A percentile compares a stretch with the other conserved stretches of the same genome.
Conservation (phyloP, 2,797 vertebrate species). For the Poecilia picta region DNA sequence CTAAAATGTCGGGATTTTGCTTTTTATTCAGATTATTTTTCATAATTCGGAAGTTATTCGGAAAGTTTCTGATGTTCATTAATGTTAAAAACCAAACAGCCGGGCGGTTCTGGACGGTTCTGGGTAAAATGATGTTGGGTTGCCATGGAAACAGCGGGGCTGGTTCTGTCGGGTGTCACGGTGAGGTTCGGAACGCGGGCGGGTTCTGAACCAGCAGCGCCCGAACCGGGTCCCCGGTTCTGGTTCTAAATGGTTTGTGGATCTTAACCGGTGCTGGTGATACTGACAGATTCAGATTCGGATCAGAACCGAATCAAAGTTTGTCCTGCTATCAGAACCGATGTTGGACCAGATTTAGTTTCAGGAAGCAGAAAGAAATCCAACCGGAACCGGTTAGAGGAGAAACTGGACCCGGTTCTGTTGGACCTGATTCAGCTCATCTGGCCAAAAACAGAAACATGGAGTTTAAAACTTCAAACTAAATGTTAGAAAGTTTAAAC, state of each 20-base stretch:
- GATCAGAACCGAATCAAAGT: not conserved
- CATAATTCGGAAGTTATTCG: not conserved
- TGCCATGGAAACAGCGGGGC: slow-evolving; percentile 28
- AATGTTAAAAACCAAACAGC: not conserved
- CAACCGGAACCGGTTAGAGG: not conserved
- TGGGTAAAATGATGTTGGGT: not conserved
- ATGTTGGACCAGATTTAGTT: not conserved
- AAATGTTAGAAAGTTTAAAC: too few species aligned
- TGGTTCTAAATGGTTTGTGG: not conserved
- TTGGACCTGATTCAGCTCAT: too few species aligned
- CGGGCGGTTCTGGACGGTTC: not conserved
- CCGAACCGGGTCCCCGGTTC: not conserved
- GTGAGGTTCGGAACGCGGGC: not conserved
- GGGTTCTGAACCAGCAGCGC: not conserved
- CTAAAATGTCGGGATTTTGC: not conserved
- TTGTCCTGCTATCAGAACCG: not conserved
- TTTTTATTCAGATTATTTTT: not conserved
- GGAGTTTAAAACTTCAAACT: too few species aligned
- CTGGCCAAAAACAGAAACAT: too few species aligned
- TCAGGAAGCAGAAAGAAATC: not conserved
- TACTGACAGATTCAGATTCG: not conserved
- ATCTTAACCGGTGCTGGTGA: not conserved
- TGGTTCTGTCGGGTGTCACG: not conserved
- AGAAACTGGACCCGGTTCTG: not conserved
- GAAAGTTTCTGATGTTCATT: not conserved